Evolutionary conservation across 2,797 vertebrate species (phyloP).

Genomic region (Tarsius wallacei): DNA sequence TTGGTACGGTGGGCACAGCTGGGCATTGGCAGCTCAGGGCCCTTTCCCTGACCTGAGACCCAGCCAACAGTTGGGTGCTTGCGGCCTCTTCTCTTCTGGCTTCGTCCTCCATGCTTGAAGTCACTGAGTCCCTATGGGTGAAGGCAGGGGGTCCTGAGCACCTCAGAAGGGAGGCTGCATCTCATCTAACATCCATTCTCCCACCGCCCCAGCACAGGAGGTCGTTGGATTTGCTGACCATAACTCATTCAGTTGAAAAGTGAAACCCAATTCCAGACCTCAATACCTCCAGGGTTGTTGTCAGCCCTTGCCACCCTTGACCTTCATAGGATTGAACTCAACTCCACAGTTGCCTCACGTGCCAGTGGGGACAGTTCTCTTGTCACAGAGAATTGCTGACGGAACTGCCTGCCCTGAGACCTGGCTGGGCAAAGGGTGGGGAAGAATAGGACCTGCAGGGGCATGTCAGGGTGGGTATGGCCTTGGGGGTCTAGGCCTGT

Average conservation of each 20-base stretch:
- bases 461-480: neutral
- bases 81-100: neutral
- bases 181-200: neutral
- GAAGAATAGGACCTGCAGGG: neutral
- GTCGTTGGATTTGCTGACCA: neutral
- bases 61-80: no score
- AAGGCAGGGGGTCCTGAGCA: neutral
- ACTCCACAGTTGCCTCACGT: neutral
- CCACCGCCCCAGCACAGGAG: neutral
- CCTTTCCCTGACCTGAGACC: neutral
- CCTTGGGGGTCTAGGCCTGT: neutral
- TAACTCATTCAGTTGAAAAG: neutral
- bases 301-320: no score
- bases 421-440: neutral
- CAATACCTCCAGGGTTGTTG: no score
- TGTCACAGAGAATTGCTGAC: neutral
- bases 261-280: neutral
- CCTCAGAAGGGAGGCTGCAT: neutral
- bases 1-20: no score
- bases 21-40: neutral
- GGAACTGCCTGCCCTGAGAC: no score
- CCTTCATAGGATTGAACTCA: no score
- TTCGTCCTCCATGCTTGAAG: neutral
- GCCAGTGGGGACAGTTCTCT: neutral
- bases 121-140: neutral